Conservation (phyloP, 2,113 vertebrate genomes). For the Acanthochromis polyacanthus region DNA sequence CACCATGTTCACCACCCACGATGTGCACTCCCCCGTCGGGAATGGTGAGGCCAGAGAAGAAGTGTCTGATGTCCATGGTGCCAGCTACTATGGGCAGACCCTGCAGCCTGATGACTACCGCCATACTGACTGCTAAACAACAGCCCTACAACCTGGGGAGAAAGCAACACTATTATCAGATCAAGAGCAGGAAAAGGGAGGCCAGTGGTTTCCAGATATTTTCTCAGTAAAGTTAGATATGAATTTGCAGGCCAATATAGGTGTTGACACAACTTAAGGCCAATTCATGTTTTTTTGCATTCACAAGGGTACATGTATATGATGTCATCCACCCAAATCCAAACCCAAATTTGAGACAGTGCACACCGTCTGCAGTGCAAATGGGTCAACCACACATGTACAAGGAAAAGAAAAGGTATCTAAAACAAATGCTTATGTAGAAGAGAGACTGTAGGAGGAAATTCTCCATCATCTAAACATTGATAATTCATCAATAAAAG, state of each 20-base stretch:
- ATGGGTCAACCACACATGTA: too few relatives aligned
- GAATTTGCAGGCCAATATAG: background rate
- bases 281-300: too few relatives aligned
- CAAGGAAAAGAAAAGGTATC: too few relatives aligned
- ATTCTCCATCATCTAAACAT: too few relatives aligned
- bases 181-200: constrained; percentile 63
- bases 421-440: too few relatives aligned
- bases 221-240: background rate
- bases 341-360: too few relatives aligned
- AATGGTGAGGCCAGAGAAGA: constrained; percentile 99
- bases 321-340: too few relatives aligned
- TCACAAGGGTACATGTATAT: too few relatives aligned
- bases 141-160: constrained; percentile 95
- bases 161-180: constrained; percentile 98
- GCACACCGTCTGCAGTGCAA: too few relatives aligned
- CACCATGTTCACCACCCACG: constrained; percentile 99
- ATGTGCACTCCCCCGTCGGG: constrained; percentile 99
- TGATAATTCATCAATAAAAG: too few relatives aligned
- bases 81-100: constrained; percentile 99
- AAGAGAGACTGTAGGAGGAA: too few relatives aligned
- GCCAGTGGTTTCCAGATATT: constrained; percentile 71
- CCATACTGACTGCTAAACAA: constrained; percentile 99
- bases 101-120: constrained; percentile 99
- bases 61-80: constrained; percentile 99
- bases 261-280: background rate